A percentile compares a stretch with the other conserved stretches of the same genome.
Evolutionary conservation across 2,888 invertebrate genomes (phyloP).

Genomic region (Tipula confusa): DNA sequence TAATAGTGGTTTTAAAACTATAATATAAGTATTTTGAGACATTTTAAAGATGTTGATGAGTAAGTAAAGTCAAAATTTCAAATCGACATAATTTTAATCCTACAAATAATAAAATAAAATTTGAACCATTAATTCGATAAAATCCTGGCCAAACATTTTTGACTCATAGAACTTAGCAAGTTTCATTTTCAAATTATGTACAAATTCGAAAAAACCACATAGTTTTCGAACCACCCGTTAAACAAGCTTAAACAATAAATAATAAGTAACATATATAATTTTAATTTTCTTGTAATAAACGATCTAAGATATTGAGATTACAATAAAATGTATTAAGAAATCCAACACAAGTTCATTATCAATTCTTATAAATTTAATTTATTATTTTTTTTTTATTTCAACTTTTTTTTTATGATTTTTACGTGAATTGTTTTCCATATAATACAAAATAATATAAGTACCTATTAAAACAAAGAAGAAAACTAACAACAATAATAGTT

Average conservation of each 20-base stretch:
- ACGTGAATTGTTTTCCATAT: not conserved
- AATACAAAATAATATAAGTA: not conserved
- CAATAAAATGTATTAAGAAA: conserved; percentile 1
- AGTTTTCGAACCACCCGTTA: not conserved
- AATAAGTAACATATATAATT: not conserved
- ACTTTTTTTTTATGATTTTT: not conserved
- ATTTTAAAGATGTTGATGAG: no score
- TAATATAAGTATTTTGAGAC: no score
- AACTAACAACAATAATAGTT: not conserved
- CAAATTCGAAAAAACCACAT: no score
- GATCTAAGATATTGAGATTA: not conserved
- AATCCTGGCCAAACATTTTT: no score
- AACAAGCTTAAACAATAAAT: not conserved
- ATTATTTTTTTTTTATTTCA: not conserved
- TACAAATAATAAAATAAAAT: no score
- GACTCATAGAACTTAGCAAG: no score
- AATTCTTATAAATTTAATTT: conserved; percentile 20
- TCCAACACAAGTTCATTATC: conserved; percentile 20
- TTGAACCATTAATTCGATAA: no score
- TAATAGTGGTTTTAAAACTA: no score
- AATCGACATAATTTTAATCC: no score
- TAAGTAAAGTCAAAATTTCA: no score
- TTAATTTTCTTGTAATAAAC: not conserved
- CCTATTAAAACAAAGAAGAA: not conserved
- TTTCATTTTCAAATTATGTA: no score